A percentile compares a stretch with the other conserved stretches of the same genome.
These are phyloP conservation scores for Atlantisia rogersi DNA, from an alignment of 2,113 vertebrate species.

Conservation along the genomic window DNA sequence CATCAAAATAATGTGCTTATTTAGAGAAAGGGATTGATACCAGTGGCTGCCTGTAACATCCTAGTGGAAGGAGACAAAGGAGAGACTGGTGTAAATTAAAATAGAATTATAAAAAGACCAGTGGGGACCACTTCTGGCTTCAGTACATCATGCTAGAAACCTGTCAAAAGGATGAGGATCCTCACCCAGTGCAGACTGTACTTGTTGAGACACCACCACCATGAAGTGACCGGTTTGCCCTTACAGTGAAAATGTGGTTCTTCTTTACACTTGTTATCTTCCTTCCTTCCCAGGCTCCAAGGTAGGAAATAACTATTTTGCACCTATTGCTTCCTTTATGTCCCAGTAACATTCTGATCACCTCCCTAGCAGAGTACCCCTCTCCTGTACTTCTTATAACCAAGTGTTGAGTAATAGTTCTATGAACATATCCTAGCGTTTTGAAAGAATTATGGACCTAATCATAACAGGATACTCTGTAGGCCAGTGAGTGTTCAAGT, in stretches of 20 bases:
- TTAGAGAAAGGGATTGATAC: background rate
- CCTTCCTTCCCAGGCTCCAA: background rate
- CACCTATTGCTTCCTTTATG: background rate
- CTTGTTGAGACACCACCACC: background rate
- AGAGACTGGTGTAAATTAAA: background rate
- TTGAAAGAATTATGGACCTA: slow-evolving; percentile 8
- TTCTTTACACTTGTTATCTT: background rate
- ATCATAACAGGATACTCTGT: background rate
- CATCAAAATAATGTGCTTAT: background rate
- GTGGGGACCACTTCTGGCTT: background rate
- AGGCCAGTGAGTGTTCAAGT: background rate
- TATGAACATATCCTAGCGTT: background rate
- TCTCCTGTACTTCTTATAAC: background rate
- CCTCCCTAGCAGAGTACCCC: background rate
- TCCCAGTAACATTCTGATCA: background rate
- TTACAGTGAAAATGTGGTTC: background rate
- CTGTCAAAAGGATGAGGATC: background rate
- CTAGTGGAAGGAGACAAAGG: background rate
- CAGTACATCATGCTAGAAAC: background rate
- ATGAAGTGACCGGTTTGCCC: background rate
- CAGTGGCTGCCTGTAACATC: background rate
- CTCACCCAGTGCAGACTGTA: background rate
- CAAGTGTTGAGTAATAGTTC: background rate
- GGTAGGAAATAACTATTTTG: background rate
- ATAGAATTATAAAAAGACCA: background rate